Evolutionary conservation across 2,888 invertebrate species (phyloP).

Genomic region (Trissolcus brochymenae): DNA sequence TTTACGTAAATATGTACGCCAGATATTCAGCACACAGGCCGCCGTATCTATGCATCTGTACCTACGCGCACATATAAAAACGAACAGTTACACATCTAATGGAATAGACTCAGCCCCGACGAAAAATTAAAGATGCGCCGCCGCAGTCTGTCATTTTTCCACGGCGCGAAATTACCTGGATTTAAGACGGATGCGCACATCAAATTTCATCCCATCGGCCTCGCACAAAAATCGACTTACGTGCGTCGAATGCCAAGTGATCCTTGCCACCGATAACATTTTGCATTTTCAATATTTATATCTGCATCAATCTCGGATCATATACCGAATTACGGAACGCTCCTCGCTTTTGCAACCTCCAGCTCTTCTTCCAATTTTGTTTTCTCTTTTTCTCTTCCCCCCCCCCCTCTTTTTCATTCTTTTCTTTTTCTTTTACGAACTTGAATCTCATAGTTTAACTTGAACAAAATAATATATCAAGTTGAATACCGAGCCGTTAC

Average conservation of each 20-base stretch:
- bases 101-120: slow-evolving; percentile 6
- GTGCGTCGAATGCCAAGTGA: slow-evolving; percentile 8
- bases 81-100: slow-evolving; percentile 42
- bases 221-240: slow-evolving; percentile 10
- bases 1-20: slow-evolving; percentile 60
- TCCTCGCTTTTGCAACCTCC: no score
- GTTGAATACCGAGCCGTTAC: neutral
- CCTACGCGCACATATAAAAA: slow-evolving; percentile 22
- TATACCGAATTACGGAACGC: neutral
- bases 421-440: no score
- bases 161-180: slow-evolving; percentile 6
- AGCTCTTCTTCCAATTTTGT: no score
- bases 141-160: slow-evolving; percentile 29
- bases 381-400: no score
- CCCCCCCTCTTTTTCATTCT: no score
- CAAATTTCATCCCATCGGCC: slow-evolving; percentile 17
- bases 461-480: neutral
- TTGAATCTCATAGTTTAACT: no score
- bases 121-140: slow-evolving; percentile 16
- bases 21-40: slow-evolving; percentile 37
- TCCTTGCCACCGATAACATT: neutral
- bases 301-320: slow-evolving; percentile 13
- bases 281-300: slow-evolving; percentile 5
- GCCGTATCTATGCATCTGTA: slow-evolving; percentile 26
- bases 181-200: slow-evolving; percentile 5